Evolutionary conservation across 1,140 invertebrate species (phyloP), one percentile per base, ranked within the genome.

Genomic region (Teleogryllus occipitalis): DNA sequence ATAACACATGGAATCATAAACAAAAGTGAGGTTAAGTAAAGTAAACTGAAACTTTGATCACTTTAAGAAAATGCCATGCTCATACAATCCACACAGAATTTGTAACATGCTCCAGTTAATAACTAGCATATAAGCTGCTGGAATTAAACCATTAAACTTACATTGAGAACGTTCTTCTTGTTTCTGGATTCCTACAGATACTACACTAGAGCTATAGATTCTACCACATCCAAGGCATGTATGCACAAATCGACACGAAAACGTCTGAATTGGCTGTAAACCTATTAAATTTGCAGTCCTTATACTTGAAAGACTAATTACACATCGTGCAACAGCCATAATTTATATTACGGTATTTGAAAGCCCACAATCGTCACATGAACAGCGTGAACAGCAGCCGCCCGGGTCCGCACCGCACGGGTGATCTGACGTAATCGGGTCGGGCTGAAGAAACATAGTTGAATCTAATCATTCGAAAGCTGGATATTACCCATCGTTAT

Each of bases 291-390:
- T 84, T 80, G 85, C 80, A 80, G 84, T 82, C 82, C 83, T 85
- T 73, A 80, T 81, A 80, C 76, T 83, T 76, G 86, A 83, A 82
- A 86, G 81, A 77, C 83, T 82, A 78, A 84, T 81, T 81, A 87
- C 74, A 82, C 81, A 82, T 81, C 85, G 84, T 72, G 82, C 82
- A 80, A 82, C 83, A 80, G 85, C 85, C 85, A 86, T 86, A 81
- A 83, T 82, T 81, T 79, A 39, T 84, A 85, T 54, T 80, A 85
- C 21, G 12, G 54, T 21, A 18, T 54, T 80, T 76, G 10, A 65
- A 65, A 65, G 10, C 10, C 54, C 54, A 65, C 54, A 3, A 65
- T 65, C 27, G 39, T 75, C 22, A 6, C 74, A 65, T 7, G 54
- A 65, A 65, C 10, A 3, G 54, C 54, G 54, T 65, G 54, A 65